Evolutionary conservation across 35 echinoderm and acorn worm genomes (phyloP).

Genomic region (Patiria miniata): DNA sequence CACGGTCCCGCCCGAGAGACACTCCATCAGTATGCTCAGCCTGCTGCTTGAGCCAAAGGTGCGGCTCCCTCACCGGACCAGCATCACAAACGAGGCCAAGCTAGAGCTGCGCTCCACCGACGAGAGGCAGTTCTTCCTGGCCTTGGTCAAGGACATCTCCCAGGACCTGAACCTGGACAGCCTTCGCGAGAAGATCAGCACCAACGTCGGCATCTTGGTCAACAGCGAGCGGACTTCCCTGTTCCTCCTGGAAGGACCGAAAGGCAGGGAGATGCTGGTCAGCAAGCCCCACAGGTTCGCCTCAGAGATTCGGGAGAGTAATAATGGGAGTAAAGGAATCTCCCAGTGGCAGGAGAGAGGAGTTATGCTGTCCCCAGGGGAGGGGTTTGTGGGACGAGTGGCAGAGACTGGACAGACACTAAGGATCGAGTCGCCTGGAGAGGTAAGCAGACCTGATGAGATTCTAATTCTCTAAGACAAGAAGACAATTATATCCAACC

Average conservation of each 20-base stretch:
- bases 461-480: neutral
- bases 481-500: neutral
- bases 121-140: constrained; percentile 94
- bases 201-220: constrained; percentile 77
- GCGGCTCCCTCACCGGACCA: constrained; percentile 77
- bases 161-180: constrained; percentile 89
- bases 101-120: constrained; percentile 76
- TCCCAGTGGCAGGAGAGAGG: constrained; percentile 35
- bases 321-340: constrained; percentile 25
- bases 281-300: constrained; percentile 16
- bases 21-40: constrained; percentile 68
- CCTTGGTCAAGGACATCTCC: constrained; percentile 93
- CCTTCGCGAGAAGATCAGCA: constrained; percentile 73
- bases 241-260: constrained; percentile 90
- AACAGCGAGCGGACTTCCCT: constrained; percentile 64
- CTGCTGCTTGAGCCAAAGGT: constrained; percentile 80
- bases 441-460: constrained; percentile 61
- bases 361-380: constrained; percentile 53
- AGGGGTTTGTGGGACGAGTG: constrained; percentile 78
- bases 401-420: constrained; percentile 70
- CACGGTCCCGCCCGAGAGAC: constrained; percentile 76
- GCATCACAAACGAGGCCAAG: constrained; percentile 83
- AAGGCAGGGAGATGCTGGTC: constrained; percentile 68
- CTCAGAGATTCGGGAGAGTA: neutral
- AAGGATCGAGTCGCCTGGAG: constrained; percentile 56